Base-by-base conservation (phyloP, 1,140 invertebrate genomes). In the Lordiphosa stackelbergi region DNA sequence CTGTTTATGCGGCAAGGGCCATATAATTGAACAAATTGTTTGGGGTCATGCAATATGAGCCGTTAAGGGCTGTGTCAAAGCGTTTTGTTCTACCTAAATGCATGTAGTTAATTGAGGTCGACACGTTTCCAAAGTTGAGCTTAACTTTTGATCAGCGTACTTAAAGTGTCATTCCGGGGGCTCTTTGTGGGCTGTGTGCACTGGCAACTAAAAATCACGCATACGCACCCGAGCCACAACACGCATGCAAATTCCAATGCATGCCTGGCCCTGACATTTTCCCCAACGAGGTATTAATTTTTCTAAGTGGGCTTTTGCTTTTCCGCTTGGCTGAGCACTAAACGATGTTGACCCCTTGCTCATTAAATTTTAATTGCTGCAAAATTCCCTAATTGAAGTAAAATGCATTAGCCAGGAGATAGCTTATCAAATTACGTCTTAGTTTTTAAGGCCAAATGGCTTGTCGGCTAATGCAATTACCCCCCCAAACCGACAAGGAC, bases 21-120 rank as follows among this genome's bases (percentile, higher is more conserved):
- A 60, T 75, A 71, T 81, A 81, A 81, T 81, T 83, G 71, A 56
- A 83, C 77, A 83, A 81, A 81, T 81, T 54, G 77, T 54, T 53
- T 19, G 19, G 36, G 66, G 58, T 75, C 75, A 81, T 75, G 75
- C 75, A 55, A 81, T 38, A 46, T 22, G 11, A 9, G 38, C 11
- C 43, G 38, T 54, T 31, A 60, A 60, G 12, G 37, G 31, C 13
- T 36, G 13, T 9, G 28, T 22, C 11, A 31, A 61, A 57, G 47
- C 64, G 41, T 42, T 47, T 66, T 47, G 45, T 51, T 38, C 24
- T 16, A 28, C 12, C 36, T 34, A 57, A 65, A 35, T 51, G 62
- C 51, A 65, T 48, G 51, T 37, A 28, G 12, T 11, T 46, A 66
- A 66, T 66, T 41, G 42, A 13, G 31, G 45, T 53, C 54, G 47